Conservation (phyloP, 1,140 invertebrate species). For the Dendroctonus ponderosae region DNA sequence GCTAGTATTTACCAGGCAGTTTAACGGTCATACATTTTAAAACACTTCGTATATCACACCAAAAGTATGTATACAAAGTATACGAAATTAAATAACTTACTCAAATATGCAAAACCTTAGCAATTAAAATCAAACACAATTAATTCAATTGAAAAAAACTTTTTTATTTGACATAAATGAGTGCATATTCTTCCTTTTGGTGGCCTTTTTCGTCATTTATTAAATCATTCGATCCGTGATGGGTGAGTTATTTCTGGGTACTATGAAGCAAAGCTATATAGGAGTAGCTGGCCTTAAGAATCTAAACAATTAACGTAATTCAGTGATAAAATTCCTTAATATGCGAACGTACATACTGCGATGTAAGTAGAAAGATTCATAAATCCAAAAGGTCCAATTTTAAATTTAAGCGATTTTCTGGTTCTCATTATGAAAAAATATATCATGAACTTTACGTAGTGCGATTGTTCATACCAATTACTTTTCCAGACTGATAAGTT, state of each 20-base stretch:
- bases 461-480: constrained; percentile 7
- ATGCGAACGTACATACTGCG: constrained; percentile 1
- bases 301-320: neutral
- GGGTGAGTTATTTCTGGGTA: neutral
- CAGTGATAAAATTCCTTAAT: neutral
- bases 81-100: too few species aligned
- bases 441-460: constrained; percentile 9
- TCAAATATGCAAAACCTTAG: too few species aligned
- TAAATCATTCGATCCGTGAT: too few species aligned
- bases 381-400: constrained; percentile 14
- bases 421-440: constrained; percentile 8
- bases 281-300: constrained; percentile 2
- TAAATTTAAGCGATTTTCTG: constrained; percentile 1
- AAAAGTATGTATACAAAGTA: too few species aligned
- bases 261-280: constrained; percentile 1
- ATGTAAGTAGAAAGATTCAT: constrained; percentile 8
- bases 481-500: constrained; percentile 1
- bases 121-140: too few species aligned
- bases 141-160: too few species aligned
- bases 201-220: too few species aligned
- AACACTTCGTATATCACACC: too few species aligned
- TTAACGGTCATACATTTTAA: too few species aligned
- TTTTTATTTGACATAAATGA: too few species aligned
- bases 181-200: too few species aligned
- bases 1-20: too few species aligned